Conservation (phyloP, 1,140 invertebrate species). For the Amphibalanus amphitrite region DNA sequence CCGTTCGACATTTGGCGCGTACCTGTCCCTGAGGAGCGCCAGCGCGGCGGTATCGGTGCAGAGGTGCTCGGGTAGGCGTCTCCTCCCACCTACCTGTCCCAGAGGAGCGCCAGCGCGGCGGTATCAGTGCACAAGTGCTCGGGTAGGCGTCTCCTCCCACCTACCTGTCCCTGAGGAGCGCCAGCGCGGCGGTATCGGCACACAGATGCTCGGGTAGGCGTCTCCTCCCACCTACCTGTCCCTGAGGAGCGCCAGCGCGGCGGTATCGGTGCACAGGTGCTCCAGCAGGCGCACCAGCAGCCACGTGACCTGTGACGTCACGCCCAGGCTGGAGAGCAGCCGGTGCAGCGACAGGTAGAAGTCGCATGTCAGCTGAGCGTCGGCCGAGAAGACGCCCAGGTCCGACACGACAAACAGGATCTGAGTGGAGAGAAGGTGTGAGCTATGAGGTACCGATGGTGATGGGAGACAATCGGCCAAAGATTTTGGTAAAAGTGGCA, state of each 20-base stretch:
- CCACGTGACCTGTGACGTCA: not conserved
- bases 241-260: not conserved
- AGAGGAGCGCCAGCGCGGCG: not conserved
- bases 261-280: not conserved
- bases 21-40: no score
- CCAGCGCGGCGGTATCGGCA: not conserved
- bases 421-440: not conserved
- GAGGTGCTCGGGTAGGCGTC: no score
- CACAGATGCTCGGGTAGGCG: not conserved
- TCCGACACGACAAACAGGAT: not conserved
- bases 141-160: no score
- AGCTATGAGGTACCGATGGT: no score
- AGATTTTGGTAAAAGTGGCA: no score
- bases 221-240: not conserved
- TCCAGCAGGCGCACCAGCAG: not conserved
- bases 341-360: not conserved
- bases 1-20: no score
- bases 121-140: no score
- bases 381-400: not conserved
- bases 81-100: no score
- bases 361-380: not conserved
- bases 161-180: not conserved
- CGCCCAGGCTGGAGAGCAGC: not conserved
- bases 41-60: no score
- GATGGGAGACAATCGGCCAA: no score